These are phyloP conservation scores for Lasioglossum morio DNA, from an alignment of 2,888 invertebrate genomes.

Conservation along the genomic window DNA sequence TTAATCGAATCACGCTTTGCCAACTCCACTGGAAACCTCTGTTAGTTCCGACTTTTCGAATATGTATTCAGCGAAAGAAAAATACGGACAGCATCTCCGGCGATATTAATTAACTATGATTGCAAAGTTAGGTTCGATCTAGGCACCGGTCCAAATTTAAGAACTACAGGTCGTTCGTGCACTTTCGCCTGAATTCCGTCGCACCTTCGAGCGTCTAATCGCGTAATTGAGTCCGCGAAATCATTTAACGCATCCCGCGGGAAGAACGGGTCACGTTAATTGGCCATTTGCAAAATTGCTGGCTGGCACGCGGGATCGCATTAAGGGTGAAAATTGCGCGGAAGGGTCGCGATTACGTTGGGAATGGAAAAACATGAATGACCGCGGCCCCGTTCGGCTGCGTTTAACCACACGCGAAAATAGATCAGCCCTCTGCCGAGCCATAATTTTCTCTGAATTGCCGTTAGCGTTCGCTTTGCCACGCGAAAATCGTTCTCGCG, in stretches of 20 bases:
- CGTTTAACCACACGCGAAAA: conserved; percentile 42
- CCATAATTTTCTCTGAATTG: conserved; percentile 16
- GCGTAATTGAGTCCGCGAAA: conserved; percentile 25
- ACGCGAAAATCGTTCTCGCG: conserved; percentile 10
- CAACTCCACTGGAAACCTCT: background rate
- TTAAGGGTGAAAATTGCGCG: conserved; percentile 47
- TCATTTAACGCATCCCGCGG: conserved; percentile 17
- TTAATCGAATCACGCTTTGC: too few relatives aligned
- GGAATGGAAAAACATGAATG: conserved; percentile 44
- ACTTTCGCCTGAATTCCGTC: background rate
- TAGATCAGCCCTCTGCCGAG: conserved; percentile 33
- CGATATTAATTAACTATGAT: background rate
- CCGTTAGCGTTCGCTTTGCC: conserved; percentile 15
- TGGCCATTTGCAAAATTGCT: conserved; percentile 30
- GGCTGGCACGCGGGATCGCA: conserved; percentile 28
- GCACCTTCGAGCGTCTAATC: background rate
- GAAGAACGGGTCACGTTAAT: conserved; percentile 27
- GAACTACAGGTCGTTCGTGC: background rate
- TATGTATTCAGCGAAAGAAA: background rate
- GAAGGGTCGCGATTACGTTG: conserved; percentile 32
- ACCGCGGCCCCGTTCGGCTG: conserved; percentile 26
- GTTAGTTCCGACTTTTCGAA: background rate
- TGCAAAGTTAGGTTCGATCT: background rate
- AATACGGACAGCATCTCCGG: background rate
- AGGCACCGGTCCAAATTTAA: background rate